Evolutionary conservation across 2,888 invertebrate genomes (phyloP).

Genomic region (Brenthis ino): DNA sequence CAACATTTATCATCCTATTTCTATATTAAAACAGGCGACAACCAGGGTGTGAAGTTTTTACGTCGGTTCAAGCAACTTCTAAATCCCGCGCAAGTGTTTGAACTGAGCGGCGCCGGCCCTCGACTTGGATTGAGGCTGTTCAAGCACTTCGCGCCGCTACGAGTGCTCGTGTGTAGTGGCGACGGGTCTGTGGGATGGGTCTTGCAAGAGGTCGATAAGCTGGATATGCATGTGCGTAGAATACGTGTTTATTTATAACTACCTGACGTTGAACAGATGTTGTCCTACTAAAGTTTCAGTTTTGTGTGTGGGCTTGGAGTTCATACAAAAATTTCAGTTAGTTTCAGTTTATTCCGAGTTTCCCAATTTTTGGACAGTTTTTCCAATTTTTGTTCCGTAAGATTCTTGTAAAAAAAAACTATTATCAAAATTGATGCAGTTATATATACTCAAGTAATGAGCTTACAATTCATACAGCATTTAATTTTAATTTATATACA

Average conservation of each 20-base stretch:
- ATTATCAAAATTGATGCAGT: too few relatives aligned
- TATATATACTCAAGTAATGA: too few relatives aligned
- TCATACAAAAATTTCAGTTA: background rate
- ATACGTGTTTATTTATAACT: background rate
- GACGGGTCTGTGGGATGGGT: constrained; percentile 99
- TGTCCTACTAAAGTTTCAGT: too few relatives aligned
- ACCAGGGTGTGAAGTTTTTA: constrained; percentile 98
- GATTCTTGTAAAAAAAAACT: too few relatives aligned
- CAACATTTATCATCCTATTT: background rate
- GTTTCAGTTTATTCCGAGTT: background rate
- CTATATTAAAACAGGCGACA: constrained; percentile 87
- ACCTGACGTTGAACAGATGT: too few relatives aligned
- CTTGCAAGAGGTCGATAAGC: constrained; percentile 95
- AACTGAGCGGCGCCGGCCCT: constrained; percentile 94
- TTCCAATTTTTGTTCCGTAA: background rate
- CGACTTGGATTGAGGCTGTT: constrained; percentile 93
- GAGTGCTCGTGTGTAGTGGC: constrained; percentile 97
- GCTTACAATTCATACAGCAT: too few relatives aligned
- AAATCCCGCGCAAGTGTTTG: constrained; percentile 98
- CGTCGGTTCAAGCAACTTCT: constrained; percentile 96
- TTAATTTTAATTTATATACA: too few relatives aligned
- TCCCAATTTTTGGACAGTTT: too few relatives aligned
- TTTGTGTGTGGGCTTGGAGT: too few relatives aligned
- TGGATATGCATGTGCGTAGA: constrained; percentile 95
- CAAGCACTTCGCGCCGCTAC: constrained; percentile 96